Evolutionary conservation across 2,113 vertebrate genomes (phyloP).

Genomic region (Chionomys nivalis): DNA sequence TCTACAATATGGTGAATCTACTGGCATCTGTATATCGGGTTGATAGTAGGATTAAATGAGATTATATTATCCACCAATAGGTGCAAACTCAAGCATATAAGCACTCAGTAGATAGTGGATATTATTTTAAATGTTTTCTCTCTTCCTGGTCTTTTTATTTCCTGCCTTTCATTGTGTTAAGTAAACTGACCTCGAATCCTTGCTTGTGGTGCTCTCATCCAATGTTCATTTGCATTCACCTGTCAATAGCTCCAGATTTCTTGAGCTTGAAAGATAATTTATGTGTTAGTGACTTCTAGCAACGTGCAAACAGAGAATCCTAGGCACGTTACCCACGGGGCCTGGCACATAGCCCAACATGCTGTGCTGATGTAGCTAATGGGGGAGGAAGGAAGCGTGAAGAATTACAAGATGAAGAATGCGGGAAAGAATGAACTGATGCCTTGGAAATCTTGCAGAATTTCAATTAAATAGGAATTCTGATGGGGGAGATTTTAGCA

Average conservation of each 20-base stretch:
- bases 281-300: not conserved
- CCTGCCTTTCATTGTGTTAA: not conserved
- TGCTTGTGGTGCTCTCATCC: not conserved
- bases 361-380: not conserved
- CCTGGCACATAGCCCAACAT: not conserved
- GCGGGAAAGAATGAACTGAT: not conserved
- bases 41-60: not conserved
- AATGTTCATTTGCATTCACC: not conserved
- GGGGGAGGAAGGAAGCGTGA: not conserved
- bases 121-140: not conserved
- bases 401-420: not conserved
- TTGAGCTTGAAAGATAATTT: constrained; percentile 5
- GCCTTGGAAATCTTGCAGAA: constrained; percentile 18
- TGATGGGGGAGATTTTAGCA: constrained; percentile 44
- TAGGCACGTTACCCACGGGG: not conserved
- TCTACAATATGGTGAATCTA: not conserved
- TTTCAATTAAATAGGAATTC: constrained; percentile 41
- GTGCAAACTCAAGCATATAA: not conserved
- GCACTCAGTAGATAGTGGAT: not conserved
- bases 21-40: not conserved
- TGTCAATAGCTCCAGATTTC: not conserved
- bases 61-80: not conserved
- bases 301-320: not conserved
- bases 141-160: not conserved
- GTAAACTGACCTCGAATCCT: not conserved